Evolutionary conservation across 1,140 invertebrate species (phyloP).

Genomic region (Hermetia illucens): DNA sequence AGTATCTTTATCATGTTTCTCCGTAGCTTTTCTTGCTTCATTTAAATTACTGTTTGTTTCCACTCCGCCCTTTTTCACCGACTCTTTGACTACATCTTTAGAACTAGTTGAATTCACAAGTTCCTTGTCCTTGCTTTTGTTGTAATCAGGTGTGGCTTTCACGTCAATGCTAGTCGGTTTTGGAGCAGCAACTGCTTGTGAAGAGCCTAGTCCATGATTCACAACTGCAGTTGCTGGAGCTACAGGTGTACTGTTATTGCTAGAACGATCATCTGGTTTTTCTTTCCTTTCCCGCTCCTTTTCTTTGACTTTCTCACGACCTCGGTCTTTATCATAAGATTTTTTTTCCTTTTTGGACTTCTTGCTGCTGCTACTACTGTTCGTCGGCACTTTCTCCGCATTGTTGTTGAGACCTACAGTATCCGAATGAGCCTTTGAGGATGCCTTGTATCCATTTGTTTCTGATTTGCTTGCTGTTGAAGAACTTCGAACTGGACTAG

Average conservation of each 20-base stretch:
- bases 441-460: too few species aligned
- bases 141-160: too few species aligned
- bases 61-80: conserved; percentile 9
- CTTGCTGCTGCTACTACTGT: conserved; percentile 36
- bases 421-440: too few species aligned
- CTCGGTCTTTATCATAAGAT: conserved; percentile 35
- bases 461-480: conserved; percentile 7
- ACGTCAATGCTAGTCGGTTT: too few species aligned
- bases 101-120: too few species aligned
- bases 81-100: conserved; percentile 5
- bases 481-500: conserved; percentile 5
- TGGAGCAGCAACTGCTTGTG: too few species aligned
- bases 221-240: background rate
- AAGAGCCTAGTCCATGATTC: too few species aligned
- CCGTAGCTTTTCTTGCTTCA: conserved; percentile 25
- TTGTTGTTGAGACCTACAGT: conserved; percentile 6
- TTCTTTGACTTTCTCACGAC: conserved; percentile 32
- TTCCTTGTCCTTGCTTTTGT: too few species aligned
- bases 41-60: too few species aligned
- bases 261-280: background rate
- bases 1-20: conserved; percentile 38
- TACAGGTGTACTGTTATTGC: background rate
- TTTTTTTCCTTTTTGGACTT: conserved; percentile 34
- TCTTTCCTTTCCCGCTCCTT: conserved; percentile 13
- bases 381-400: conserved; percentile 4